Conservation (phyloP, 1,140 invertebrate genomes). For the Pectinophora gossypiella region DNA sequence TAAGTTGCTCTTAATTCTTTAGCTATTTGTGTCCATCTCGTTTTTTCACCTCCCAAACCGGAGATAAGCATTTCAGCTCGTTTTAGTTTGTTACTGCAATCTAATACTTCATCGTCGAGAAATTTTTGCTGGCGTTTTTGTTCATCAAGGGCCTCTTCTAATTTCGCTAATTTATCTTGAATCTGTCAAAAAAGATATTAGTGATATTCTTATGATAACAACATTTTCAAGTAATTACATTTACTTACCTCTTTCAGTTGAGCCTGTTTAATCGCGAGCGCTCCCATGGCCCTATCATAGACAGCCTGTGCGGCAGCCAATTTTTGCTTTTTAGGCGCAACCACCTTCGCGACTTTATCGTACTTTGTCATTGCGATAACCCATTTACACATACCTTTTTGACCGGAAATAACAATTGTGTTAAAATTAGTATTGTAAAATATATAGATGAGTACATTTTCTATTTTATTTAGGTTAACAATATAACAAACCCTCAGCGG, state of each 20-base stretch:
- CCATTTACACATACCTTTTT: slow-evolving; percentile 93
- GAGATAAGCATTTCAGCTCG: slow-evolving; percentile 95
- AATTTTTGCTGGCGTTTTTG: slow-evolving; percentile 79
- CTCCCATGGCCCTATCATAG: slow-evolving; percentile 81
- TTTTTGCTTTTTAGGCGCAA: slow-evolving; percentile 89
- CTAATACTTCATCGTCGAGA: slow-evolving; percentile 86
- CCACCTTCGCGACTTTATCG: slow-evolving; percentile 92
- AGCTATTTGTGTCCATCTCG: slow-evolving; percentile 88
- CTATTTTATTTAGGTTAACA: background rate
- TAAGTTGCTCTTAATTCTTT: slow-evolving; percentile 83
- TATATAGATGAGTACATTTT: too few species aligned
- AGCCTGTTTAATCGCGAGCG: slow-evolving; percentile 84
- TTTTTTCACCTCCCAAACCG: slow-evolving; percentile 89
- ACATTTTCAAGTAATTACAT: background rate
- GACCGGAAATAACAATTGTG: background rate
- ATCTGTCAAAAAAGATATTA: slow-evolving; percentile 39
- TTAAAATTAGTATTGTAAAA: background rate
- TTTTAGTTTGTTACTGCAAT: slow-evolving; percentile 92
- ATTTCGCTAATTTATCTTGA: slow-evolving; percentile 65
- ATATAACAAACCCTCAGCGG: slow-evolving; percentile 79
- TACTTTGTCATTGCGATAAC: slow-evolving; percentile 95
- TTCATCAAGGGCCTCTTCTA: slow-evolving; percentile 84
- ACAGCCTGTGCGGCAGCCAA: slow-evolving; percentile 85
- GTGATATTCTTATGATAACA: background rate
- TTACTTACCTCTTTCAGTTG: slow-evolving; percentile 80